Evolutionary conservation across 2,113 vertebrate species (phyloP).

Genomic region (Alces alces): DNA sequence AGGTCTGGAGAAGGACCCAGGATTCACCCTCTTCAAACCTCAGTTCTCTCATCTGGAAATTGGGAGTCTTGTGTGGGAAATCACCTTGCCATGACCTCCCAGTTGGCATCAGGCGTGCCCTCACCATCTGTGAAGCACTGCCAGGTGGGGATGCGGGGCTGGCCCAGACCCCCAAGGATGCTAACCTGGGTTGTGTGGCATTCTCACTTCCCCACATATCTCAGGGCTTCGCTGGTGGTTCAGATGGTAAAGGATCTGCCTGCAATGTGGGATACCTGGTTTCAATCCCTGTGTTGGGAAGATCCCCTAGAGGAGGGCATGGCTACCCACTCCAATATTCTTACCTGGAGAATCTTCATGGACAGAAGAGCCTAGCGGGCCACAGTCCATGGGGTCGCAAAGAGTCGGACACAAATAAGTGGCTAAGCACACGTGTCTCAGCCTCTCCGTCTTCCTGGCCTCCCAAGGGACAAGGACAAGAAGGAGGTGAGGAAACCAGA

Average conservation of each 20-base stretch:
- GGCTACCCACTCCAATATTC: not conserved
- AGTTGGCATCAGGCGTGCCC: not conserved
- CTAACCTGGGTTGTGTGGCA: not conserved
- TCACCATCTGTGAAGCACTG: fast-evolving
- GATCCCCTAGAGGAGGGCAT: not conserved
- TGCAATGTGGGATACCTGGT: not conserved
- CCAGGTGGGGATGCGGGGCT: not conserved
- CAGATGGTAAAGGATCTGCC: not conserved
- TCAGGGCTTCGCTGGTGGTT: not conserved
- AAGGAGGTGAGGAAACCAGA: not conserved
- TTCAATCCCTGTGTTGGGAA: not conserved
- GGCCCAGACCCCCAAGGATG: not conserved
- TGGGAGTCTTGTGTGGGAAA: not conserved
- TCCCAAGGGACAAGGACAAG: not conserved
- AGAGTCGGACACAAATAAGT: fast-evolving
- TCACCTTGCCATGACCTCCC: not conserved
- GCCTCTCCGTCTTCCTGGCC: not conserved
- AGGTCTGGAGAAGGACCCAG: not conserved
- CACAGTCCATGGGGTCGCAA: not conserved
- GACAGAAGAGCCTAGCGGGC: not conserved
- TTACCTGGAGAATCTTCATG: not conserved
- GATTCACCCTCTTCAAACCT: not conserved
- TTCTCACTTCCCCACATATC: not conserved
- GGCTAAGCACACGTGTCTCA: not conserved
- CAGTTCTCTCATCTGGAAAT: not conserved